Base-by-base conservation (phyloP, 2,113 vertebrate species). In the Sylvietta virens region DNA sequence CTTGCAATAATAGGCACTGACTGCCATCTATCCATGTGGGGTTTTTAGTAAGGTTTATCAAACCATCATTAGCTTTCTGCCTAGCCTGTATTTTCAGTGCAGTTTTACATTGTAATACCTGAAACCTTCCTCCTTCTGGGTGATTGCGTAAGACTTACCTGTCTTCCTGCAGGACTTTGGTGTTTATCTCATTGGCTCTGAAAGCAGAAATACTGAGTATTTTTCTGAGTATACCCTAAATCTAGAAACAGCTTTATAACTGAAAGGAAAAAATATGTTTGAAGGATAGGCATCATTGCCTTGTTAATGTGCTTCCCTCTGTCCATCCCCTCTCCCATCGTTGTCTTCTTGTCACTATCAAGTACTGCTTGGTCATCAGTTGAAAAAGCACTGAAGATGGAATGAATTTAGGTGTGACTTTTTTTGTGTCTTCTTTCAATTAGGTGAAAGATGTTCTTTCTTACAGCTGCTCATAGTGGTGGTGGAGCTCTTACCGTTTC, bases 1-100 rank as follows among this genome's bases (percentile, higher is more conserved):
- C 66, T 95, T 97, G 73, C n/a, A 93, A 4, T 81, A 95, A 76
- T 93, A 89, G 89, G 71, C 74, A 92, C 51, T 81, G 79, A 94
- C 84, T 86, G 80, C 71, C 81, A 35, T 96, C 64, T 95, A 65
- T 85, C 85, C 60, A 51, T 80, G 88, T 89, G 62, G 30, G 9
- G 19, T 85, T 51, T 86, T 54, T n/a, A 93, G 87, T 71, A 84
- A 53, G 26, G 31, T 86, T 44, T 93, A 51, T 94, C 67, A 93
- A 48, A 67, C 47, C 53, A n/a, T 81, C 67, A 70, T 93, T 89
- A 95, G 73, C 56, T 93, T 69, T 81, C 31, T 85, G 24, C 56
- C 37, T 64, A 28, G 53, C 56, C 71, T 88, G 8, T 91, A 42
- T 92, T 94, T 95, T 81, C 31, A 54, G 73, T 96, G 60, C 72